Percentiles rank a stretch among this genome's conserved stretches.
Conservation (phyloP, 2,888 invertebrate species). For the Eugnorisma glareosa region DNA sequence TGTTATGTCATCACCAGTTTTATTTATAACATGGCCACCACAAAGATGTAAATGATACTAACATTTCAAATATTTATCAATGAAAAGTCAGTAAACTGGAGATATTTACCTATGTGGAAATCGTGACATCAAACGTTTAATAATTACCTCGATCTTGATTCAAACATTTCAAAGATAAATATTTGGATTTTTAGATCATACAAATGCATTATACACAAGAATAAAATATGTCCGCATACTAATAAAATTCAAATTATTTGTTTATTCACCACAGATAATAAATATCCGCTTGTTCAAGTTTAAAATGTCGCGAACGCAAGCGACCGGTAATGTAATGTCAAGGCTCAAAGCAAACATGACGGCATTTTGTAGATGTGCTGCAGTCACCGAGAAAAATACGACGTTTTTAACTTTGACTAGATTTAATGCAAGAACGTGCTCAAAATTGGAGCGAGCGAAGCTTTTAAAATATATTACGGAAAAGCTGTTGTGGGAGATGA, state of each 20-base stretch:
- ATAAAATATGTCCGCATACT: not conserved
- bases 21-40: not conserved
- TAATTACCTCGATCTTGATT: not conserved
- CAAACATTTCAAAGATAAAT: not conserved
- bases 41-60: not conserved
- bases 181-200: not conserved
- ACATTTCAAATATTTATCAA: not conserved
- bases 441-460: conserved; percentile 27
- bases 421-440: conserved; percentile 52
- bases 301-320: conserved; percentile 51
- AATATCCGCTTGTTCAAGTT: conserved; percentile 35
- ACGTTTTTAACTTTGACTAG: conserved; percentile 43
- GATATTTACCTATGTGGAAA: not conserved
- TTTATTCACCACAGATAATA: conserved; percentile 1
- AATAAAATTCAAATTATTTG: not conserved
- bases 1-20: not conserved
- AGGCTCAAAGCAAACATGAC: conserved; percentile 62
- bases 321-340: conserved; percentile 64
- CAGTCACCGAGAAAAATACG: conserved; percentile 46
- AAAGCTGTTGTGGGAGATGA: conserved; percentile 9
- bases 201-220: not conserved
- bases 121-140: not conserved
- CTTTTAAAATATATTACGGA: conserved; percentile 16
- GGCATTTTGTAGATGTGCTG: conserved; percentile 55
- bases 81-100: not conserved